Percentiles rank a stretch among this genome's conserved stretches.
phyloP scores from a whole-genome alignment of 2,888 invertebrate genomes.

The Stramonita haemastoma region DNA sequence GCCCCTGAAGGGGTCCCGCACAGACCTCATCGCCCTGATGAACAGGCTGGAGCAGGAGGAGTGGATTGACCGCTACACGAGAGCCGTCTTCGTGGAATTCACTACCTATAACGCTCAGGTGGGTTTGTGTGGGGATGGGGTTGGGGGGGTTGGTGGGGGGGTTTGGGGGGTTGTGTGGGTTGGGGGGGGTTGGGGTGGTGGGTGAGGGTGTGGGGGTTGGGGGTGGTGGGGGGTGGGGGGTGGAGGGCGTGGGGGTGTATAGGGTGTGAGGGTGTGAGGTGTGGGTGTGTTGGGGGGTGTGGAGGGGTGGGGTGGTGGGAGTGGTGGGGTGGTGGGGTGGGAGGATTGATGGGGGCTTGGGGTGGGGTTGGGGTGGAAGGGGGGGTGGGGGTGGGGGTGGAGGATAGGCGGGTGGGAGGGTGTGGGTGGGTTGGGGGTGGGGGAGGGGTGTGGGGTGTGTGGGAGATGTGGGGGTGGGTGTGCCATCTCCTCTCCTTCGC shows the following conservation, averaged over 20 bases:
- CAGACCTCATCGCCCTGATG: constrained; percentile 69
- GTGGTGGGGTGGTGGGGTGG: too few species aligned
- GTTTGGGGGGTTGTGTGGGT: neutral
- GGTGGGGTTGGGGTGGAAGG: too few species aligned
- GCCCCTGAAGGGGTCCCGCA: constrained; percentile 71
- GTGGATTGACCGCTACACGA: constrained; percentile 79
- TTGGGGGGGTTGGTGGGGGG: neutral
- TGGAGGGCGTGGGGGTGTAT: neutral
- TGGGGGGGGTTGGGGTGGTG: neutral
- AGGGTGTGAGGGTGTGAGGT: neutral
- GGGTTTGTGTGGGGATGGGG: neutral
- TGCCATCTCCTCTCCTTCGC: too few species aligned
- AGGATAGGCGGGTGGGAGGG: too few species aligned
- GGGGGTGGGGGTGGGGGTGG: too few species aligned
- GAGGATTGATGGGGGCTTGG: too few species aligned
- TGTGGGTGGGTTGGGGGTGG: too few species aligned
- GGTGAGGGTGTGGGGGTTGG: too few species aligned
- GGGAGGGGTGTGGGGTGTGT: too few species aligned
- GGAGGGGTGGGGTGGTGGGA: too few species aligned
- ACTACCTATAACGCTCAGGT: constrained; percentile 79
- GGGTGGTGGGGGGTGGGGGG: neutral
- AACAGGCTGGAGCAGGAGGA: constrained; percentile 71
- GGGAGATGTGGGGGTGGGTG: too few species aligned
- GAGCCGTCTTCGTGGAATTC: constrained; percentile 80
- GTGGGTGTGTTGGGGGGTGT: neutral